phyloP scores from a whole-genome alignment of 2,888 invertebrate genomes.

The Protodeltote pygarga region DNA sequence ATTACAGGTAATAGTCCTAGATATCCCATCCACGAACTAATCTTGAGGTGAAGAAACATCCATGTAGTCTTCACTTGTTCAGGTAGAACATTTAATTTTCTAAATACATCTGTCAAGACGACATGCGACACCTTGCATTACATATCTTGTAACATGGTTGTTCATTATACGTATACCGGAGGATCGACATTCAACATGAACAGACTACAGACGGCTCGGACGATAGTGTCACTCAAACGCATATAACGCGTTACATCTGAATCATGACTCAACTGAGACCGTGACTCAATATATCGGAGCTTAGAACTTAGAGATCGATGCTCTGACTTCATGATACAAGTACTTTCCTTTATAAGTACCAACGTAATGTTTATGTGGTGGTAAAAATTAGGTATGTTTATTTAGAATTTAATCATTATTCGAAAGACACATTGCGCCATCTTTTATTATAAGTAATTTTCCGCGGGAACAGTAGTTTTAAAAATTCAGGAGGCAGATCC shows the following conservation, averaged over 20 bases:
- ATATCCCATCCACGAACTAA: too few relatives aligned
- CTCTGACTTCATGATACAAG: conserved; percentile 1
- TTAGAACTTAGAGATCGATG: conserved; percentile 29
- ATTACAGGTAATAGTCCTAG: too few relatives aligned
- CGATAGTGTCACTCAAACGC: conserved; percentile 62
- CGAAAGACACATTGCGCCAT: too few relatives aligned
- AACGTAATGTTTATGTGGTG: too few relatives aligned
- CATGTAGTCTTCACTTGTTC: too few relatives aligned
- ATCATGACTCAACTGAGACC: conserved; percentile 52
- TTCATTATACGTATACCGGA: conserved; percentile 29
- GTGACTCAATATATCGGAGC: conserved; percentile 53
- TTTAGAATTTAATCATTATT: too few relatives aligned
- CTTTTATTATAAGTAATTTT: too few relatives aligned
- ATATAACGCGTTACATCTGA: conserved; percentile 49
- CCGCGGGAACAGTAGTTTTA: too few relatives aligned
- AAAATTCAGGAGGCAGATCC: too few relatives aligned
- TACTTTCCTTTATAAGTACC: conserved; percentile 18
- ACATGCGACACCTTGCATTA: conserved; percentile 23
- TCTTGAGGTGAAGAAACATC: too few relatives aligned
- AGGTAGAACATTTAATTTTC: conserved; percentile 5
- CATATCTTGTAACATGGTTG: conserved; percentile 13
- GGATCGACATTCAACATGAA: conserved; percentile 35
- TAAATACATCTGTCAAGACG: conserved; percentile 11
- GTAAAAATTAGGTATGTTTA: too few relatives aligned
- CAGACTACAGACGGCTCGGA: conserved; percentile 37